Percentiles rank a stretch among this genome's conserved stretches.
Conservation (phyloP, 2,113 vertebrate genomes). For the Elanus axillaris region DNA sequence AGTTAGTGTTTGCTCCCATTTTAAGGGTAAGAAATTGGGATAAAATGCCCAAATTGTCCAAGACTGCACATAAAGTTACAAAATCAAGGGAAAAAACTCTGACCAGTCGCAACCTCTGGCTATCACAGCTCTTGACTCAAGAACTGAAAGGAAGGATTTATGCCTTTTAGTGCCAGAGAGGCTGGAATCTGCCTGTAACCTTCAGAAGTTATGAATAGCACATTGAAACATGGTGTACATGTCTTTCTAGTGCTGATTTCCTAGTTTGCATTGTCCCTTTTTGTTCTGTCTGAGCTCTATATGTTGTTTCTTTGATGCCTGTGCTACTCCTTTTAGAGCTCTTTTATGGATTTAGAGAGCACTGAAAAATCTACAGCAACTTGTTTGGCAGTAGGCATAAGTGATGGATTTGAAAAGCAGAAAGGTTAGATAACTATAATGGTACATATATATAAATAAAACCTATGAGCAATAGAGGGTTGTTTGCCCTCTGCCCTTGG, state of each 20-base stretch:
- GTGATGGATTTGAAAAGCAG: conserved; percentile 24
- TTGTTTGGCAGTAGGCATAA: not conserved
- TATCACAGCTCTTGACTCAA: not conserved
- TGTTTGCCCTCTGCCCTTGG: not conserved
- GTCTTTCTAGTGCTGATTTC: not conserved
- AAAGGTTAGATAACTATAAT: conserved; percentile 1
- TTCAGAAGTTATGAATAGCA: not conserved
- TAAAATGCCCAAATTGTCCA: not conserved
- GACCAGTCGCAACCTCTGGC: not conserved
- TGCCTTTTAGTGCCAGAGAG: not conserved
- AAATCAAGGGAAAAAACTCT: not conserved
- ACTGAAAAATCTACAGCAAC: not conserved
- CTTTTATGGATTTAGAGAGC: not conserved
- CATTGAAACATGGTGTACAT: not conserved
- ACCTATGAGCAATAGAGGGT: not conserved
- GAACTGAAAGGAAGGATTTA: not conserved
- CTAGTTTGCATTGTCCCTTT: not conserved
- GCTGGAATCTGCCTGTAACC: not conserved
- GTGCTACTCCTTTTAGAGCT: not conserved
- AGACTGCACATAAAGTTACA: not conserved
- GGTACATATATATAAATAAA: not conserved
- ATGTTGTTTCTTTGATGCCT: not conserved
- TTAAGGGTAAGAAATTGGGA: not conserved
- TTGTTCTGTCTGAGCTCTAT: not conserved
- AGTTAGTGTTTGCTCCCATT: not conserved